These are phyloP conservation scores for Oxyruncus cristatus DNA, from an alignment of 2,113 vertebrate genomes.

Conservation along the genomic window DNA sequence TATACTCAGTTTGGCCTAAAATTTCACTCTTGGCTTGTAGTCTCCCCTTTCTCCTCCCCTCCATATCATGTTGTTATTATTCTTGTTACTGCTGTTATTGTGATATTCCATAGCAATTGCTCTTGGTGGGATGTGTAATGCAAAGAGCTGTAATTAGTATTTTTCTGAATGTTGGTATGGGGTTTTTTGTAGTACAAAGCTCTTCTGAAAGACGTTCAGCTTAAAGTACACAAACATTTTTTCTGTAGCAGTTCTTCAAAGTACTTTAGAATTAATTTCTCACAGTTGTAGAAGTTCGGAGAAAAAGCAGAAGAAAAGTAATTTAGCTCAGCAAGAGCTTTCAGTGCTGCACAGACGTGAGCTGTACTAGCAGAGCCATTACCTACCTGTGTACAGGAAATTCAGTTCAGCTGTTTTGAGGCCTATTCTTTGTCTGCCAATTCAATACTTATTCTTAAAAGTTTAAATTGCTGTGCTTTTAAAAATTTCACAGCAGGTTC, in stretches of 20 bases:
- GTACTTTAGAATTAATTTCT: slow-evolving; percentile 1
- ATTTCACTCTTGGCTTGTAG: background rate
- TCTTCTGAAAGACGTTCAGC: background rate
- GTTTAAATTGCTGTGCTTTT: background rate
- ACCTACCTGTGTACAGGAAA: background rate
- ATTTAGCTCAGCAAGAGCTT: background rate
- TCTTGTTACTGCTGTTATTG: background rate
- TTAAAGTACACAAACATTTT: background rate
- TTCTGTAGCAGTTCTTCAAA: slow-evolving; percentile 12
- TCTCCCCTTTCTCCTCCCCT: background rate
- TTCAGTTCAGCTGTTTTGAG: background rate
- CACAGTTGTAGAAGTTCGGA: background rate
- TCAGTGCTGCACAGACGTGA: background rate
- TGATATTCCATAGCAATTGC: background rate
- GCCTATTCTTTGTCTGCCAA: background rate
- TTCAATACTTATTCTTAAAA: background rate
- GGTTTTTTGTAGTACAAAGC: background rate
- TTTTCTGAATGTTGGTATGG: background rate
- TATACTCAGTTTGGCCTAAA: background rate
- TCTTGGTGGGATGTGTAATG: background rate
- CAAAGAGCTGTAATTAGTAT: slow-evolving; percentile 3
- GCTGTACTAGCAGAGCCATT: background rate
- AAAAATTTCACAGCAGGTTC: background rate
- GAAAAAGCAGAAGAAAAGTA: background rate
- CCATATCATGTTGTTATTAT: background rate